phyloP scores from a whole-genome alignment of 2,113 vertebrate species.

The Pterocles gutturalis region DNA sequence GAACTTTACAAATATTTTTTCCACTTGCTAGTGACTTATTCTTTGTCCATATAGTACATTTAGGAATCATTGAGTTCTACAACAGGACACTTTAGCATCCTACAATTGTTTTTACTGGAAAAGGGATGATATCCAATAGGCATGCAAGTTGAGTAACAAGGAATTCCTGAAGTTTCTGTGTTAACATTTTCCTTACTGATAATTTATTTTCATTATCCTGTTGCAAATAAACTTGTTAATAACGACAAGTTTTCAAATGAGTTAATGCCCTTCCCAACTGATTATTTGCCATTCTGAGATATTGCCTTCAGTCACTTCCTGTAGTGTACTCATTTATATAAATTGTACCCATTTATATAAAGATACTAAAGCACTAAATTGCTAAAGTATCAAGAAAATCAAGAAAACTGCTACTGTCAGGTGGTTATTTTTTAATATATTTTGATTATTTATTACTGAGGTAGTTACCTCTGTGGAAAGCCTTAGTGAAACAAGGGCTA shows the following conservation, averaged over 20 bases:
- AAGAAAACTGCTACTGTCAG: background rate
- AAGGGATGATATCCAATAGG: background rate
- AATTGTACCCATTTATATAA: background rate
- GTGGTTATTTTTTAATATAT: background rate
- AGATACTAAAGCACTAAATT: background rate
- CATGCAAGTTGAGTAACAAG: background rate
- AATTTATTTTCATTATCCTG: background rate
- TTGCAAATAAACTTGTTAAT: background rate
- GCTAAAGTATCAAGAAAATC: background rate
- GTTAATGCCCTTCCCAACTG: background rate
- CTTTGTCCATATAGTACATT: fast-evolving
- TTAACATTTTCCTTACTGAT: background rate
- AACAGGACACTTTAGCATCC: background rate
- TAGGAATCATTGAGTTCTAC: background rate
- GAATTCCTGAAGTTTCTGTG: background rate
- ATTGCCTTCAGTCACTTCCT: background rate
- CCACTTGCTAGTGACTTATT: background rate
- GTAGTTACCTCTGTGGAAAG: background rate
- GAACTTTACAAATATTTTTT: background rate
- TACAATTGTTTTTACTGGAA: background rate
- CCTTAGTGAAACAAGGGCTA: background rate
- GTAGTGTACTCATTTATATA: background rate
- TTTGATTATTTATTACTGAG: background rate
- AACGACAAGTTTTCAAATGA: background rate
- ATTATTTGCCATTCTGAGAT: background rate